Conservation (phyloP, 2,113 vertebrate species). For the Vombatus ursinus region DNA sequence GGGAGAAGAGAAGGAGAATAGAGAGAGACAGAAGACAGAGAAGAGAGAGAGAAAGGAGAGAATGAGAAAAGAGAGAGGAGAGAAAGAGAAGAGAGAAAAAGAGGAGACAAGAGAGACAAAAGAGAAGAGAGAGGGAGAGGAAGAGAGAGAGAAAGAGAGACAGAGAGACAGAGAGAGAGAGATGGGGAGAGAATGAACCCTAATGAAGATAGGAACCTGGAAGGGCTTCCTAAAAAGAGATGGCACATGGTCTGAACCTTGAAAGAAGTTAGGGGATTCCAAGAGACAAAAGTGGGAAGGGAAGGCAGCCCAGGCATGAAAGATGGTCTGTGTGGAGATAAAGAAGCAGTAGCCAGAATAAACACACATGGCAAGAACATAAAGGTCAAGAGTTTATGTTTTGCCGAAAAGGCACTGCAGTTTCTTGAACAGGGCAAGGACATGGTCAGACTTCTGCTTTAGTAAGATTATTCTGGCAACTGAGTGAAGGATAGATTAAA, state of each 20-base stretch:
- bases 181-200: too few relatives aligned
- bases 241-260: background rate
- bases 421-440: background rate
- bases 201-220: background rate
- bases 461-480: background rate
- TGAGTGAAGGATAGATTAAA: background rate
- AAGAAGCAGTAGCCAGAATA: background rate
- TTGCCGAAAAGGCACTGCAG: background rate
- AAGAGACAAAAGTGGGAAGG: background rate
- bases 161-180: background rate
- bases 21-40: too few relatives aligned
- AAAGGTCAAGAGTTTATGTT: background rate
- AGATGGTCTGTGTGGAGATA: background rate
- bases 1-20: too few relatives aligned
- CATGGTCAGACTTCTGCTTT: background rate
- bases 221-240: background rate
- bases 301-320: background rate
- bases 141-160: accelerated
- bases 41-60: too few relatives aligned
- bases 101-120: too few relatives aligned
- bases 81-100: too few relatives aligned
- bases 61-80: too few relatives aligned
- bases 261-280: background rate
- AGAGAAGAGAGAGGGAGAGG: too few relatives aligned
- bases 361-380: background rate